Base-by-base conservation (phyloP, 2,113 vertebrate species). In the Eurystomus gularis region DNA sequence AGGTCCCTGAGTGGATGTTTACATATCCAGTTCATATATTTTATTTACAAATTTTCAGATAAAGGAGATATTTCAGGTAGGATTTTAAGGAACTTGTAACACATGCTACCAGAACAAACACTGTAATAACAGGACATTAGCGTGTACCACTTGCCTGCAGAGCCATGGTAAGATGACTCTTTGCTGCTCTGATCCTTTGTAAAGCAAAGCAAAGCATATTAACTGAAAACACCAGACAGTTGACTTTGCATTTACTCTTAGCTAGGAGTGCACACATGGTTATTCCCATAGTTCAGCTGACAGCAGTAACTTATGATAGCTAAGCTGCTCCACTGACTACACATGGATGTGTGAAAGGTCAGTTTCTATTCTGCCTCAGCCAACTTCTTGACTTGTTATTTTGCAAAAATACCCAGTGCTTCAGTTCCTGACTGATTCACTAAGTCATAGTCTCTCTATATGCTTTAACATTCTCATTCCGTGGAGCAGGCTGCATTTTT, bases 91-190 rank as follows among this genome's bases (percentile, higher is more conserved):
- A 51, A 64, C 9, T 10, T 0, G 0, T 17, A 70, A 49, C 18
- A 57, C 0, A 0, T n/a, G 9, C 16, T 76, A 29, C 33, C 6
- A 37, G 25, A 93, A 37, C 17, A 69, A 54, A 61, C 15, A 13
- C 12, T 17, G 3, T 29, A 60, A 52, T 25, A 62, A 39, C 0
- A 8, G 49, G 31, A 29, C 1, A 1, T 40, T 29, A n/a, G 11
- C 17, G 19, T 14, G 16, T 33, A 55, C 42, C 17, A 4, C 9
- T 31, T 57, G 7, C 18, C 62, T 88, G 78, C 88, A 90, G 65
- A 85, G 52, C 35, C 75, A 82, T n/a, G 75, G 79, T 18, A 35
- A 7, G 0, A 42, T 6, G 37, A 10, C 40, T 61, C 37, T 39
- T 25, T 69, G 51, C 55, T 70, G 35, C 33, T 42, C 37, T 1